phyloP scores from a whole-genome alignment of 2,888 invertebrate species.

The Coenonympha arcania region DNA sequence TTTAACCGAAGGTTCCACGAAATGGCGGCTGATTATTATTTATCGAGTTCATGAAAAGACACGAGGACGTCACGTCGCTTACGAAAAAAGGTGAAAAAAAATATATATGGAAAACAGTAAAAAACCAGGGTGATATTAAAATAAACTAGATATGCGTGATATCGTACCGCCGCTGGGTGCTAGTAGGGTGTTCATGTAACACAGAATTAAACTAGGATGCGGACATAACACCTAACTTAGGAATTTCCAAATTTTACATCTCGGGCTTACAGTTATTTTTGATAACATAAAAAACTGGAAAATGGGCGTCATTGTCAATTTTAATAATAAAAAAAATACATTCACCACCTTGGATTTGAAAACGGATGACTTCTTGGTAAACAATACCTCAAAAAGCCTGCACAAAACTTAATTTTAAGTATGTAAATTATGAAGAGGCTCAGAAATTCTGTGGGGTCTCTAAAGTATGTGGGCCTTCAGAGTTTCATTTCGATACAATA shows the following conservation, averaged over 20 bases:
- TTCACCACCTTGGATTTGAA: no score
- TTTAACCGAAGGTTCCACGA: slow-evolving; percentile 32
- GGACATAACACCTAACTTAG: neutral
- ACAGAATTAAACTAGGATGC: neutral
- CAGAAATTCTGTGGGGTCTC: no score
- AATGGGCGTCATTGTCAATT: no score
- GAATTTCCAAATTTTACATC: neutral
- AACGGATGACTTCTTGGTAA: no score
- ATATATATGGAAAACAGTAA: slow-evolving; percentile 50
- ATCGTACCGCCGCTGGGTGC: slow-evolving; percentile 45
- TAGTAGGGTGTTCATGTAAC: neutral
- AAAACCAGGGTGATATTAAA: slow-evolving; percentile 63
- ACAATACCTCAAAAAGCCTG: no score
- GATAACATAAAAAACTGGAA: no score
- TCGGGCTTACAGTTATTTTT: no score
- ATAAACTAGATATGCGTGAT: slow-evolving; percentile 54
- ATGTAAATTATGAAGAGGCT: no score
- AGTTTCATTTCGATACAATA: no score
- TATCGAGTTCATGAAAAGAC: slow-evolving; percentile 41
- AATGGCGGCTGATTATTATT: slow-evolving; percentile 31
- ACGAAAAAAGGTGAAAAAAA: slow-evolving; percentile 42
- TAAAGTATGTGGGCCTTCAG: no score
- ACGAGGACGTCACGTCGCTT: slow-evolving; percentile 52
- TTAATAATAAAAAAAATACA: no score
- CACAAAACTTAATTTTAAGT: no score